Percentiles rank a stretch among this genome's conserved stretches.
These are phyloP conservation scores for Bradypodion pumilum DNA, from an alignment of 2,797 vertebrate species.

Conservation along the genomic window DNA sequence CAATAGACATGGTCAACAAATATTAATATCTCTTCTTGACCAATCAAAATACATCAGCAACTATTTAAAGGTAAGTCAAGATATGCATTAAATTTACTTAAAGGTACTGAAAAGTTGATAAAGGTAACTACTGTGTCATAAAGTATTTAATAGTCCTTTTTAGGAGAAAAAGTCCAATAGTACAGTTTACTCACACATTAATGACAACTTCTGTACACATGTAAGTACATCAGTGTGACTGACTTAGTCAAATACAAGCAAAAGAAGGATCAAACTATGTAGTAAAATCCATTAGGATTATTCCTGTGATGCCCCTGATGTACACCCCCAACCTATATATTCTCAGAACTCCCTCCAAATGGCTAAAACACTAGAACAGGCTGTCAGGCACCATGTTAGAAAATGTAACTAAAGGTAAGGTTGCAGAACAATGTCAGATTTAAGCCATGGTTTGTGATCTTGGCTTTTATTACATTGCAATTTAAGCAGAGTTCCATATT, in stretches of 20 bases:
- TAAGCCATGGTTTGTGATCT: background rate
- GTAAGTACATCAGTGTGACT: no score
- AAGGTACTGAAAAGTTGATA: background rate
- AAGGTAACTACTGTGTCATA: background rate
- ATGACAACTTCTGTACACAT: background rate
- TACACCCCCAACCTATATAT: no score
- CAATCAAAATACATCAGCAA: conserved; percentile 42
- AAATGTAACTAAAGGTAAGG: background rate
- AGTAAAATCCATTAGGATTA: no score
- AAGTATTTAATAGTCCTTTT: background rate
- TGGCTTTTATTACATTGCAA: background rate
- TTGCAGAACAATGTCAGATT: background rate
- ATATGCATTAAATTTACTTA: conserved; percentile 37
- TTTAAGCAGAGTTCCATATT: background rate
- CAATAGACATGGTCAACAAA: conserved; percentile 73
- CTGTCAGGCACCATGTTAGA: background rate
- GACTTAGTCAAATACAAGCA: background rate
- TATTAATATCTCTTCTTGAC: conserved; percentile 35
- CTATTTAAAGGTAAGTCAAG: conserved; percentile 45
- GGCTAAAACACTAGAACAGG: background rate
- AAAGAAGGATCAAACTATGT: background rate
- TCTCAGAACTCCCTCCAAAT: background rate
- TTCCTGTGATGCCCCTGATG: no score
- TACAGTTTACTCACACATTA: background rate
- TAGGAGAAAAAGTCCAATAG: no score